Base-by-base conservation (phyloP, 2,888 invertebrate species). In the Ypsolopha scabrella region DNA sequence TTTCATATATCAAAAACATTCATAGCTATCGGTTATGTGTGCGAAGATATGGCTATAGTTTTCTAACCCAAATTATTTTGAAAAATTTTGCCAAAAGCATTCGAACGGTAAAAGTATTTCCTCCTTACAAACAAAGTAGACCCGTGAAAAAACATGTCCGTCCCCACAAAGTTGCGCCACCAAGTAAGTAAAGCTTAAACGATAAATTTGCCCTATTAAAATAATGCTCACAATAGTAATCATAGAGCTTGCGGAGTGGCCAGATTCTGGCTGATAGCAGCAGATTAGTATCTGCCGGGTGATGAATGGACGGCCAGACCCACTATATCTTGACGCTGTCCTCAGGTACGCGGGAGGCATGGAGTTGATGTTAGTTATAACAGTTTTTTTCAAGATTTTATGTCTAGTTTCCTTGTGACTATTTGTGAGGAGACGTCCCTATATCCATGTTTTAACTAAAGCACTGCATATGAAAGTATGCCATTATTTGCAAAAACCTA, bases 201-300 rank as follows among this genome's bases (percentile, higher is more conserved):
- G 41, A 53, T 53, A 54, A 53, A 53, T 56, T 54, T 50, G 51
- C 51, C 52, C 54, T 54, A 55, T 58, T 58, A 58, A 57, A 58
- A 57, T 58, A 54, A 57, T 58, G 55, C 56, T 54, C 54, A 57
- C 57, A 57, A 54, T 57, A 57, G 52, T 57, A 58, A 58, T 58
- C 56, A 58, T 55, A 58, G 55, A 50, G 52, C 45, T 45, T 13
- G 24, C 24, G 24, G 24, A 24, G 24, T 24, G 50, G 51, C 43
- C 44, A 41, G 53, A 53, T 52, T 51, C 37, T 11, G 52, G 48
- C 41, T 41, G 58, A 58, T 58, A 57, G 52, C 6, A 36, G 51
- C 45, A 55, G 55, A 55, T 54, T 58, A 56, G 49, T 52, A 54
- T 57, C 57, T 54, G 37, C 9, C 49, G 50, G 35, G 51, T 58